Percentiles rank a stretch among this genome's conserved stretches.
Evolutionary conservation across 2,113 vertebrate genomes (phyloP).

Genomic region (Corythoichthys haematopterus): DNA sequence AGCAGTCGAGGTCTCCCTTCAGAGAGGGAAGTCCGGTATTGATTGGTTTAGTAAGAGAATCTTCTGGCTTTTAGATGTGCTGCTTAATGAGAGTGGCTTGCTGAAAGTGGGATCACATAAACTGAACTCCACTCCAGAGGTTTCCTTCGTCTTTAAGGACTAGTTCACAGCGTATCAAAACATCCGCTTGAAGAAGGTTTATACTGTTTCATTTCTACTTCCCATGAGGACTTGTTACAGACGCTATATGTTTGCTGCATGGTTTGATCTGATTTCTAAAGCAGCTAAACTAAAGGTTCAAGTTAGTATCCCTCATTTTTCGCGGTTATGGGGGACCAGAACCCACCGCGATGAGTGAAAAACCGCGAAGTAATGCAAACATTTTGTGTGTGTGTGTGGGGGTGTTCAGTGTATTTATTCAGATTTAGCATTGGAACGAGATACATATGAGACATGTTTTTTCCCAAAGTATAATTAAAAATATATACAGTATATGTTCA

Average conservation of each 20-base stretch:
- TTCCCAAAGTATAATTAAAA: no score
- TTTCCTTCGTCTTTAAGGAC: slow-evolving; percentile 29
- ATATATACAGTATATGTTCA: no score
- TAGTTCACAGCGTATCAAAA: slow-evolving; percentile 39
- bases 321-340: no score
- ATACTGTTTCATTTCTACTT: neutral
- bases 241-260: neutral
- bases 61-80: slow-evolving; percentile 63
- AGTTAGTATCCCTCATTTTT: neutral
- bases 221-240: neutral
- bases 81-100: slow-evolving; percentile 63
- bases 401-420: no score
- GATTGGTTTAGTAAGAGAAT: slow-evolving; percentile 70
- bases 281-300: slow-evolving; percentile 4
- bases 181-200: slow-evolving; percentile 21
- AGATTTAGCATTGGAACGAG: no score
- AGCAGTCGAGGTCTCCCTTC: slow-evolving; percentile 32
- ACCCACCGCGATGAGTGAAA: no score
- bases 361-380: no score
- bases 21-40: slow-evolving; percentile 56
- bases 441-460: no score
- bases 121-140: slow-evolving; percentile 54
- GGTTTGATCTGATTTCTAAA: neutral
- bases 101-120: slow-evolving; percentile 55
- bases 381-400: no score